Evolutionary conservation across 1,140 invertebrate species (phyloP).

Genomic region (Drosophila mauritiana): DNA sequence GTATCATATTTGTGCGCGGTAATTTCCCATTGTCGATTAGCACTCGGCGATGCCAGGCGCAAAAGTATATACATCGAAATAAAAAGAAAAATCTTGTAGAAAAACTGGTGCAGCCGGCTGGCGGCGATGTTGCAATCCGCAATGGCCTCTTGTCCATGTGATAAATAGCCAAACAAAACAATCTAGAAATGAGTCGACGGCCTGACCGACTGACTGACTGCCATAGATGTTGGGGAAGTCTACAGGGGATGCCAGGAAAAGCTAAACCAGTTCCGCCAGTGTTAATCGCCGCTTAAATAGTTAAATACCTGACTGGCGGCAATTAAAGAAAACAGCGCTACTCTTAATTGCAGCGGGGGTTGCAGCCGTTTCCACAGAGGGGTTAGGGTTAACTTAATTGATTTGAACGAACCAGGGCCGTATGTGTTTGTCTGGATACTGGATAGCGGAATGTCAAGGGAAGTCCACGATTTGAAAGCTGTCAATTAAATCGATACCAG

Average conservation of each 20-base stretch:
- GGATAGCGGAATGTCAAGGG: slow-evolving; percentile 35
- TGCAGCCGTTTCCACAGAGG: slow-evolving; percentile 20
- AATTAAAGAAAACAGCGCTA: slow-evolving; percentile 57
- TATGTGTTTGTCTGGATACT: slow-evolving; percentile 7
- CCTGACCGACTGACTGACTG: slow-evolving; percentile 14
- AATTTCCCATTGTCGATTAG: slow-evolving; percentile 42
- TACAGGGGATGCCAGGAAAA: slow-evolving; percentile 42
- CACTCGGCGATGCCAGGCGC: slow-evolving; percentile 13
- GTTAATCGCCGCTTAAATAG: slow-evolving; percentile 58
- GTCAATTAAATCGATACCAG: slow-evolving; percentile 21
- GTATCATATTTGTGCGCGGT: slow-evolving; percentile 41
- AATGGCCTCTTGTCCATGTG: slow-evolving; percentile 45
- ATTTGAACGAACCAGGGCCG: slow-evolving; percentile 39
- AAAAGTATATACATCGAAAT: slow-evolving; percentile 28
- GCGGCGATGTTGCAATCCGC: slow-evolving; percentile 31
- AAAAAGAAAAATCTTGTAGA: slow-evolving; percentile 15
- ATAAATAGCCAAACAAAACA: slow-evolving; percentile 41
- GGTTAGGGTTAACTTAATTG: slow-evolving; percentile 49
- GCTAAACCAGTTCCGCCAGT: slow-evolving; percentile 68
- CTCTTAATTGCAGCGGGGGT: slow-evolving; percentile 41
- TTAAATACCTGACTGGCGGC: slow-evolving; percentile 33
- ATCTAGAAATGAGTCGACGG: slow-evolving; percentile 37
- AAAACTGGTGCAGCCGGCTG: slow-evolving; percentile 55
- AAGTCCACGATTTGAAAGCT: slow-evolving; percentile 28
- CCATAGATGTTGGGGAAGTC: slow-evolving; percentile 2